Conservation (phyloP, 2,888 invertebrate species). For the Thymelicus acteon region DNA sequence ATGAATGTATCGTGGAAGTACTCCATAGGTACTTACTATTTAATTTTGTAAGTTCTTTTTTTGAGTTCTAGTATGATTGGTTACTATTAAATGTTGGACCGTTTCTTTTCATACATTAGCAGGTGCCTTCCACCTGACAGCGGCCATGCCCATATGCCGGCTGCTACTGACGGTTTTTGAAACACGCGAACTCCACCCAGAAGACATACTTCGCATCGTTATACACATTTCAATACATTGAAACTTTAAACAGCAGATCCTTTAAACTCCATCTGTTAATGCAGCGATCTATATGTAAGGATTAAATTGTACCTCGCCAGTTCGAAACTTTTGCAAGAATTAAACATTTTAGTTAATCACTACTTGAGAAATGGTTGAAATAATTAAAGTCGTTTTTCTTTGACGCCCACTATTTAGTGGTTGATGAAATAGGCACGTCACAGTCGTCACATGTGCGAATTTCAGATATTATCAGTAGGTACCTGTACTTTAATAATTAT, state of each 20-base stretch:
- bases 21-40: too few species aligned
- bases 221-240: slow-evolving; percentile 7
- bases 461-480: slow-evolving; percentile 20
- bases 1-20: too few species aligned
- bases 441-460: slow-evolving; percentile 74
- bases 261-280: background rate
- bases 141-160: slow-evolving; percentile 77
- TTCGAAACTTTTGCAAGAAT: slow-evolving; percentile 7
- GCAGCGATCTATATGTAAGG: slow-evolving; percentile 4
- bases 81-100: slow-evolving; percentile 3
- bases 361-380: slow-evolving; percentile 53
- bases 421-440: slow-evolving; percentile 48
- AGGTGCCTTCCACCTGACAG: slow-evolving; percentile 80
- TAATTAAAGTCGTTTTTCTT: slow-evolving; percentile 69
- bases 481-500: too few species aligned
- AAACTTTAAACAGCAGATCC: background rate
- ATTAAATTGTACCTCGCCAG: background rate
- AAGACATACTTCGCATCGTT: background rate
- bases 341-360: slow-evolving; percentile 48
- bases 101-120: slow-evolving; percentile 57
- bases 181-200: slow-evolving; percentile 63
- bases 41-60: too few species aligned
- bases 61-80: background rate
- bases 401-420: slow-evolving; percentile 63
- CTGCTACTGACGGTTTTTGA: slow-evolving; percentile 47